A percentile compares a stretch with the other conserved stretches of the same genome.
phyloP scores from a whole-genome alignment of 2,888 invertebrate species.

The Lasioglossum leucozonium region DNA sequence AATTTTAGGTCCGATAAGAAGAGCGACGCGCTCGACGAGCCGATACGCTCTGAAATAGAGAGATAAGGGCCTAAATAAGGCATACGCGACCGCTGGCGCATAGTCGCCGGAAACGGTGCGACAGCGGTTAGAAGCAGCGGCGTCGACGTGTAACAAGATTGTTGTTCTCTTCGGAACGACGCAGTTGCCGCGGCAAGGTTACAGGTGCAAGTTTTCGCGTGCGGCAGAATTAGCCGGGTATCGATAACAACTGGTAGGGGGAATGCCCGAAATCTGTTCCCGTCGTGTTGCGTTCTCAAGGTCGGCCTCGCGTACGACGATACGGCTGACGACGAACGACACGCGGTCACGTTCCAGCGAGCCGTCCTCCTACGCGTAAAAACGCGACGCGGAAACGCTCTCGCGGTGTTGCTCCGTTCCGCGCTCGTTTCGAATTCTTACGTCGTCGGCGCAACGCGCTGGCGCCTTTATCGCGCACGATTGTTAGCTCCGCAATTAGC shows the following conservation, averaged over 20 bases:
- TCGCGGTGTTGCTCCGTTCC: background rate
- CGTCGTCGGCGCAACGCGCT: background rate
- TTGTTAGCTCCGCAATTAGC: background rate
- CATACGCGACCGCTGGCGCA: background rate
- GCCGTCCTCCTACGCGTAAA: background rate
- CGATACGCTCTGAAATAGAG: background rate
- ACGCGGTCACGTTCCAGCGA: conserved; percentile 51
- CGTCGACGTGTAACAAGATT: background rate
- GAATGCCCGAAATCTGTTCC: conserved; percentile 27
- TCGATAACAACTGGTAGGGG: conserved; percentile 15
- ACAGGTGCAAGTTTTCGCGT: background rate
- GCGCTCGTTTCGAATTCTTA: background rate
- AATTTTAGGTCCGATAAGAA: background rate
- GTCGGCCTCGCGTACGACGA: background rate
- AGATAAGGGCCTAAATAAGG: conserved; percentile 1
- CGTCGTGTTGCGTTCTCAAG: conserved; percentile 33
- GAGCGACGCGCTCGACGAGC: background rate
- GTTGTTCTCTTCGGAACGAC: conserved; percentile 12
- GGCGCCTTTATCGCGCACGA: background rate
- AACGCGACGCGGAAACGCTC: background rate
- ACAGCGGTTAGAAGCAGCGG: background rate
- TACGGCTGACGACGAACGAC: conserved; percentile 42
- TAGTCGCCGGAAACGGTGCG: background rate
- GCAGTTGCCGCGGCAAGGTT: background rate
- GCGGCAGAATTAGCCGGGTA: background rate